Conservation (phyloP, 2,797 vertebrate species). For the Pangasius macronema region DNA sequence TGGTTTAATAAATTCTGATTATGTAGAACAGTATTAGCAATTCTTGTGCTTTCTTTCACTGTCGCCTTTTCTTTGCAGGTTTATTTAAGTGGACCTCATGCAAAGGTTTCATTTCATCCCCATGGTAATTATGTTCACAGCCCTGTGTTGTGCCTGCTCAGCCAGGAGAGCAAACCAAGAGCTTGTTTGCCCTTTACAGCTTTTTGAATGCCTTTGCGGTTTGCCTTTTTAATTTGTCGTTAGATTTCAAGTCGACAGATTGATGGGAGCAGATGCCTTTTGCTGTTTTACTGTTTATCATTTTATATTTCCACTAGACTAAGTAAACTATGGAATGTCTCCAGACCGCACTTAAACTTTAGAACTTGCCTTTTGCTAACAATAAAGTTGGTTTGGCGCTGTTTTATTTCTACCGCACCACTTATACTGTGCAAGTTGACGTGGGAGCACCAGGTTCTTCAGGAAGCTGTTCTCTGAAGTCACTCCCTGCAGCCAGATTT, state of each 20-base stretch:
- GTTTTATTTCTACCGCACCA: conserved; percentile 14
- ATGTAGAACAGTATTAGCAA: conserved; percentile 25
- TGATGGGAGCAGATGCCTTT: not conserved
- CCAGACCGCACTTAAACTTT: conserved; percentile 3
- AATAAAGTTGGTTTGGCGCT: not conserved
- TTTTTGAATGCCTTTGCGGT: not conserved
- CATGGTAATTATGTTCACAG: conserved; percentile 27
- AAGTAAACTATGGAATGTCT: not conserved
- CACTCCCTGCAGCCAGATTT: conserved; percentile 26
- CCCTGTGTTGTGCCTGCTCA: not conserved
- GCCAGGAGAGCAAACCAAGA: conserved; percentile 4
- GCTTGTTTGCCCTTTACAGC: conserved; percentile 6
- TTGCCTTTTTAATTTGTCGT: conserved; percentile 14
- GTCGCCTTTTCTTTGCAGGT: conserved; percentile 1
- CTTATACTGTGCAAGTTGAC: conserved; percentile 5
- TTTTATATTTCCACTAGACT: not conserved
- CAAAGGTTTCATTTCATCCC: conserved; percentile 10
- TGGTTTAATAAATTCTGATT: conserved; percentile 38
- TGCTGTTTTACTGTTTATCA: not conserved
- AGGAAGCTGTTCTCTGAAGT: conserved; percentile 20
- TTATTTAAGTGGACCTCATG: not conserved
- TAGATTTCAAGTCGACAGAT: not conserved
- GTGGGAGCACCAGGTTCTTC: conserved; percentile 10
- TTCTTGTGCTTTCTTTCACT: not conserved
- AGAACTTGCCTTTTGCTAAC: not conserved